These are phyloP conservation scores for Carcina quercana DNA, from an alignment of 2,888 invertebrate genomes.

Conservation along the genomic window DNA sequence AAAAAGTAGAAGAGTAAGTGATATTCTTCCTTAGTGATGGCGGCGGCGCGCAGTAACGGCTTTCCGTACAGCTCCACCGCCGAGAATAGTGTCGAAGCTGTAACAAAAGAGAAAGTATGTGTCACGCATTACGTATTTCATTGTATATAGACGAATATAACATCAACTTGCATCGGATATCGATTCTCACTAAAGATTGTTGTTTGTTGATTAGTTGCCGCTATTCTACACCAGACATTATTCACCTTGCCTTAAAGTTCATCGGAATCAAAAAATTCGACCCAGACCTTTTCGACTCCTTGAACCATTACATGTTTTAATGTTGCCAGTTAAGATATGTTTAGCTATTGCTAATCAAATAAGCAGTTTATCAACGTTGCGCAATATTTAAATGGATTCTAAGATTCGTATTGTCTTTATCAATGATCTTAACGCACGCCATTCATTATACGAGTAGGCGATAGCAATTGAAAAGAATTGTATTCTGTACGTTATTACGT, in stretches of 20 bases:
- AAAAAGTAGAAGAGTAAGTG: conserved; percentile 70
- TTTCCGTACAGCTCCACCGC: conserved; percentile 78
- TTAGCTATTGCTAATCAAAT: conserved; percentile 13
- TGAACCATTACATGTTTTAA: conserved; percentile 24
- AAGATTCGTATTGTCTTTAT: conserved; percentile 11
- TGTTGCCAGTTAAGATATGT: conserved; percentile 12
- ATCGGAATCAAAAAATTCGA: conserved; percentile 28
- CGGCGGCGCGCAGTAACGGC: conserved; percentile 69
- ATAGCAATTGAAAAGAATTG: conserved; percentile 8
- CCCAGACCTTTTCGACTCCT: conserved; percentile 41
- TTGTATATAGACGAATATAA: not conserved
- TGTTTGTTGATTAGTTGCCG: not conserved
- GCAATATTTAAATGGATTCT: conserved; percentile 8
- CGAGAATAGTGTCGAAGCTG: conserved; percentile 73
- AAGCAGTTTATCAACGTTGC: conserved; percentile 6
- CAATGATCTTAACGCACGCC: conserved; percentile 5
- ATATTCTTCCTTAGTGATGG: conserved; percentile 69
- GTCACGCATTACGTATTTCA: conserved; percentile 1
- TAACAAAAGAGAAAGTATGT: conserved; percentile 32
- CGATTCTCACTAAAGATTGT: not conserved
- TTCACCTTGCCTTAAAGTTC: conserved; percentile 52
- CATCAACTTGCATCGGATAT: not conserved
- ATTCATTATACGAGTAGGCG: conserved; percentile 8
- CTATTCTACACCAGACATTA: conserved; percentile 16
- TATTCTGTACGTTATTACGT: conserved; percentile 1